Evolutionary conservation across 2,888 invertebrate species (phyloP).

Genomic region (Drosophila rellima): DNA sequence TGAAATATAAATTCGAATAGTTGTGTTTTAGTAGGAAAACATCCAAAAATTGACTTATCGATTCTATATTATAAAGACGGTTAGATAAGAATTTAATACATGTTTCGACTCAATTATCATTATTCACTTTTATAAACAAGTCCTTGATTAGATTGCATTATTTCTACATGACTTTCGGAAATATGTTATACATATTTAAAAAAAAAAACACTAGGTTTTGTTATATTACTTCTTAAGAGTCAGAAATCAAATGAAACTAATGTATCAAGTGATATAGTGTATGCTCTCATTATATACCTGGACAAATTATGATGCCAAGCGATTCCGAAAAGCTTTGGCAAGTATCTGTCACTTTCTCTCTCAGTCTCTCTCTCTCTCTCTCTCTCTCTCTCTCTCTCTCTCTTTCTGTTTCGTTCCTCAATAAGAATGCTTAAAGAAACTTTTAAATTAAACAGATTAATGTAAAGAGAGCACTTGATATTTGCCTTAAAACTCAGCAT

Average conservation of each 20-base stretch:
- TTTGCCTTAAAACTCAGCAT: conserved; percentile 23
- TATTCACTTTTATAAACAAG: too few species aligned
- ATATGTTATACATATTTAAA: too few species aligned
- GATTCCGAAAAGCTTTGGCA: conserved; percentile 12
- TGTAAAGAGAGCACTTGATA: conserved; percentile 40
- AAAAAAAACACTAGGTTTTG: too few species aligned
- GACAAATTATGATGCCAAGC: conserved; percentile 6
- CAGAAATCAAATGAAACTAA: not conserved
- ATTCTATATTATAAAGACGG: too few species aligned
- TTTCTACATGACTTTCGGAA: too few species aligned
- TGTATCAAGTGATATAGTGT: not conserved
- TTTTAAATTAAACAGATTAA: conserved; percentile 5
- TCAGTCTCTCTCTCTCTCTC: not conserved
- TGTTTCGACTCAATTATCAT: too few species aligned
- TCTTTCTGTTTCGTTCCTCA: not conserved
- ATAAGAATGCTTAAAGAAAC: not conserved
- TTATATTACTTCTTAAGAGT: not conserved
- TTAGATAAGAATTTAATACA: too few species aligned
- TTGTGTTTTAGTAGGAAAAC: too few species aligned
- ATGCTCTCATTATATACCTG: conserved; percentile 8
- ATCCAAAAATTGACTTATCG: too few species aligned
- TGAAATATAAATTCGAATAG: too few species aligned
- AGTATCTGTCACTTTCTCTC: not conserved
- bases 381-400: not conserved
- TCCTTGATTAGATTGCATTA: too few species aligned